Evolutionary conservation across 2,888 invertebrate genomes (phyloP).

Genomic region (Tenthredo distinguenda): DNA sequence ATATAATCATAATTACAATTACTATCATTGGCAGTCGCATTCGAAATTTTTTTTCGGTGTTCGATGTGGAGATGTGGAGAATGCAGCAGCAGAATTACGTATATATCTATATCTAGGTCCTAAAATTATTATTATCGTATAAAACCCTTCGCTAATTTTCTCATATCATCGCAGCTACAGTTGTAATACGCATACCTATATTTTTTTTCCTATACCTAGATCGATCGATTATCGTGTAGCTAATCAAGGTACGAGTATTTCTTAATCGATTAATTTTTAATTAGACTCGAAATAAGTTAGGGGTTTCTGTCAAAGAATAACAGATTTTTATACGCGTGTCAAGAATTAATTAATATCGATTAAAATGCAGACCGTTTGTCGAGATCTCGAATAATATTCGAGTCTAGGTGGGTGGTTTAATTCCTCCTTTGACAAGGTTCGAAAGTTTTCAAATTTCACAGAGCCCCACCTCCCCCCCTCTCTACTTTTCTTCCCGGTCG

Average conservation of each 20-base stretch:
- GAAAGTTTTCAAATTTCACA: background rate
- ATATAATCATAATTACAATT: background rate
- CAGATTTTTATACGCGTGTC: background rate
- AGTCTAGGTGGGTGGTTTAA: background rate
- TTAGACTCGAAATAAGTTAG: background rate
- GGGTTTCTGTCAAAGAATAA: background rate
- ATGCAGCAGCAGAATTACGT: conserved; percentile 4
- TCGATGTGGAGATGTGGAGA: conserved; percentile 30
- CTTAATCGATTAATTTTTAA: too few species aligned
- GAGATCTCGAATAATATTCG: background rate
- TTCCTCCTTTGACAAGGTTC: background rate
- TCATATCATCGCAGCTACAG: background rate
- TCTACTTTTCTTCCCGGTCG: background rate
- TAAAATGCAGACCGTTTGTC: background rate
- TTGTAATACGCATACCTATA: background rate
- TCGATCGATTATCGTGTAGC: too few species aligned
- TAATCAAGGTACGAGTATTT: too few species aligned
- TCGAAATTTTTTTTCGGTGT: conserved; percentile 26
- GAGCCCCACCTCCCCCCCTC: background rate
- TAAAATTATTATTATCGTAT: background rate
- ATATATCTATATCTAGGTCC: background rate
- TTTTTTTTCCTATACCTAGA: too few species aligned
- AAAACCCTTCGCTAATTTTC: background rate
- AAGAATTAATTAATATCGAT: background rate
- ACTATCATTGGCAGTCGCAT: conserved; percentile 24